Percentiles rank a stretch among this genome's conserved stretches.
These are phyloP conservation scores for Melanotaenia pygmaea DNA, from an alignment of 2,797 vertebrate genomes.

Conservation along the genomic window DNA sequence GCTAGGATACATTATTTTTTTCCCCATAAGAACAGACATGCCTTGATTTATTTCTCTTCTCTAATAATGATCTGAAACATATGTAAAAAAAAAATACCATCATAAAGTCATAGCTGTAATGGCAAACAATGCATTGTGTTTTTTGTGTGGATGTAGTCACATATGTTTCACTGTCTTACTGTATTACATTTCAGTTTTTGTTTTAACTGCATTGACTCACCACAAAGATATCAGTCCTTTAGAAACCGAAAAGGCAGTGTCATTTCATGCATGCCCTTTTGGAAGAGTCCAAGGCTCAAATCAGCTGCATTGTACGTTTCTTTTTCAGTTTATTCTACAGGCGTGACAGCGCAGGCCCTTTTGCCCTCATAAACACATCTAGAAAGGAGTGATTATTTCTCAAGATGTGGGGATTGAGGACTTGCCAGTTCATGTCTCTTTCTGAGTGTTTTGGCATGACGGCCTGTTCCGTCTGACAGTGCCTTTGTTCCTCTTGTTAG, in stretches of 20 bases:
- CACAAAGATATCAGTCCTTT: conserved; percentile 18
- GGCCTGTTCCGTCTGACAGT: conserved; percentile 66
- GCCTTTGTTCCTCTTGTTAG: conserved; percentile 73
- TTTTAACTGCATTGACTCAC: conserved; percentile 4
- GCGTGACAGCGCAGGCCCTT: conserved; percentile 69
- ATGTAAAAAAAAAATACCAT: conserved; percentile 49
- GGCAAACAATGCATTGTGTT: conserved; percentile 31
- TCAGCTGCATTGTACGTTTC: conserved; percentile 58
- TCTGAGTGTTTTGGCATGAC: conserved; percentile 77
- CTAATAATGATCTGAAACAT: conserved; percentile 61
- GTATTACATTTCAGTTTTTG: conserved; percentile 25
- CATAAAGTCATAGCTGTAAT: conserved; percentile 39
- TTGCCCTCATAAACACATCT: conserved; percentile 80
- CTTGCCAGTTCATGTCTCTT: conserved; percentile 80
- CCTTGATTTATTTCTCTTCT: conserved; percentile 29
- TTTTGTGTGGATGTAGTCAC: conserved; percentile 12
- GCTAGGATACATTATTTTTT: conserved; percentile 62
- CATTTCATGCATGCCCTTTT: conserved; percentile 42
- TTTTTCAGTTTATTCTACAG: conserved; percentile 59
- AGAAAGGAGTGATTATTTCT: conserved; percentile 83
- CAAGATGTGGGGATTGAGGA: conserved; percentile 79
- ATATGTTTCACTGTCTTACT: conserved; percentile 18
- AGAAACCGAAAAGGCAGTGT: conserved; percentile 29
- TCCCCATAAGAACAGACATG: conserved; percentile 55
- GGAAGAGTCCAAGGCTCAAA: conserved; percentile 52